phyloP scores from a whole-genome alignment of 1,140 invertebrate genomes.

The Hylaeus anthracinus region DNA sequence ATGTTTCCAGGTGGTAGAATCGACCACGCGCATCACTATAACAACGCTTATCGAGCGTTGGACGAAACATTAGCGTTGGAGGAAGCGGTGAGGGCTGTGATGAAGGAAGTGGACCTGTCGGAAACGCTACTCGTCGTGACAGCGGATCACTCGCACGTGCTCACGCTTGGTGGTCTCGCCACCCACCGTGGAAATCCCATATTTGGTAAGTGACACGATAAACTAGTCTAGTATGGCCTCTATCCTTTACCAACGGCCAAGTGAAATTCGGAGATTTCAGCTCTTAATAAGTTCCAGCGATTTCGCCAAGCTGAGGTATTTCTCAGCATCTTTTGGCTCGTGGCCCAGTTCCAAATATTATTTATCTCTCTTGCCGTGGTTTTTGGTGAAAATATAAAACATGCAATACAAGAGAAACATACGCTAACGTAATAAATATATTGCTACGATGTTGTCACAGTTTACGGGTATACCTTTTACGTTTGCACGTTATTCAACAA shows the following conservation, averaged over 20 bases:
- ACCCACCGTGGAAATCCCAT: slow-evolving; percentile 86
- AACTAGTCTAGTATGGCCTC: neutral
- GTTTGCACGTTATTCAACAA: no score
- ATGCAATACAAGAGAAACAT: no score
- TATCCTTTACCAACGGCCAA: no score
- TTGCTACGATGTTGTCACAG: no score
- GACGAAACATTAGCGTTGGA: slow-evolving; percentile 90
- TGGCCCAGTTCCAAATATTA: no score
- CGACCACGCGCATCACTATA: slow-evolving; percentile 92
- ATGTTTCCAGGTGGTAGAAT: slow-evolving; percentile 87
- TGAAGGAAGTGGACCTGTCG: slow-evolving; percentile 85
- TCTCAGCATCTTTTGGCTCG: no score
- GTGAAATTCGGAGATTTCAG: neutral
- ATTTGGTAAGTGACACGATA: slow-evolving; percentile 80
- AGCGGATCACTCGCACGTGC: slow-evolving; percentile 91
- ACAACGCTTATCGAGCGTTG: slow-evolving; percentile 88
- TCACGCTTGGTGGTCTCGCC: slow-evolving; percentile 88
- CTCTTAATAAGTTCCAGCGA: no score
- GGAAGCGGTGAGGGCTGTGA: slow-evolving; percentile 86
- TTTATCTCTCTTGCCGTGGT: no score
- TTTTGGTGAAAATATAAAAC: no score
- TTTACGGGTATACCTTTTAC: no score
- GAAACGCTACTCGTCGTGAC: slow-evolving; percentile 91
- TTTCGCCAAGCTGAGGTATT: no score
- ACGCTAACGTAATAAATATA: no score